Base-by-base conservation (phyloP, 2,888 invertebrate genomes). In the Ferdinandea cuprea region DNA sequence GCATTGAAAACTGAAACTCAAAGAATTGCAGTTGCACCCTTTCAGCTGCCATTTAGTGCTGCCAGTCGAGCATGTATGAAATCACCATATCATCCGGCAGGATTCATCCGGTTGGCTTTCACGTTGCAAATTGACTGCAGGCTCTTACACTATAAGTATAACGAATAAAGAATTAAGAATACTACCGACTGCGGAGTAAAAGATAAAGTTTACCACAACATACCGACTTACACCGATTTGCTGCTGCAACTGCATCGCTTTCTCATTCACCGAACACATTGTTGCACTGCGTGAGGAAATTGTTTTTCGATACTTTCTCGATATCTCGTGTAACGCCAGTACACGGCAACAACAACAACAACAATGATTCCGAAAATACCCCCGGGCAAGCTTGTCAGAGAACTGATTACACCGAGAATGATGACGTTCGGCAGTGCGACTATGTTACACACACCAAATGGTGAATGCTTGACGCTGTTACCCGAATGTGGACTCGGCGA, bases 391-490 rank as follows among this genome's bases (percentile, higher is more conserved):
- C 76, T 71, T 76, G 76, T 77, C 59, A 63, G 68, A 54, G 61
- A 83, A 63, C 83, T 73, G 78, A 83, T 83, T 83, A 83, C 78
- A 78, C 25, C n/a, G 72, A 73, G 66, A 73, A 73, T 68, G 73
- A 78, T 72, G 77, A 77, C 66, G 69, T 74, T 54, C 56, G 44
- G n/a, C 32, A 32, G 48, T 40, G 59, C n/a, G n/a, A 32, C 42
- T 13, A n/a, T 9, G 50, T 13, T 37, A 32, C 28, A 48, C 42
- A 54, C n/a, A n/a, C n/a, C n/a, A n/a, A n/a, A 56, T 68, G 72
- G 19, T 54, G 69, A 71, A 54, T 77, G 77, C 69, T 58, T 81
- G 65, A 50, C 56, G n/a, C 15, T 44, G 11, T 15, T 1, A 44
- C 54, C 30, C 56, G 54, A 48, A 17, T 15, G 9, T 17, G 50